These are phyloP conservation scores for Alloplasta piceator DNA, from an alignment of 2,888 invertebrate species.

Conservation along the genomic window DNA sequence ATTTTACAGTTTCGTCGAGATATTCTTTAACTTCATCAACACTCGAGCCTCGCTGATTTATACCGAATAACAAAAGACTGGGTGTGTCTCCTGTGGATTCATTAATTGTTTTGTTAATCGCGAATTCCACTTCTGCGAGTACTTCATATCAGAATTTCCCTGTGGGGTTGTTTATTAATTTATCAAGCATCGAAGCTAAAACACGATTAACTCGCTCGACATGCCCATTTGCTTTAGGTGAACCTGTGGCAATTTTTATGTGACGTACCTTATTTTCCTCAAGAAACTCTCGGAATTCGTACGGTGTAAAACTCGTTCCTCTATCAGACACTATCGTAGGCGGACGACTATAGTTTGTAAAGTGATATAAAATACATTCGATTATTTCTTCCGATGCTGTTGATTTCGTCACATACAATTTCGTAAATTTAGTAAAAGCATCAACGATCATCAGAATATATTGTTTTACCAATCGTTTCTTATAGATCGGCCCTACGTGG, in stretches of 20 bases:
- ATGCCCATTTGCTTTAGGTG: conserved; percentile 79
- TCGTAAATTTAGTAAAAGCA: conserved; percentile 68
- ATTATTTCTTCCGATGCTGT: conserved; percentile 75
- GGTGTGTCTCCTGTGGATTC: no score
- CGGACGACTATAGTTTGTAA: conserved; percentile 79
- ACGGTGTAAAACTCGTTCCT: conserved; percentile 78
- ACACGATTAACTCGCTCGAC: conserved; percentile 76
- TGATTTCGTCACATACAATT: conserved; percentile 74
- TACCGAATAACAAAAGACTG: no score
- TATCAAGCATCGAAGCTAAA: conserved; percentile 75
- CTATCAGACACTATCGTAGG: conserved; percentile 77
- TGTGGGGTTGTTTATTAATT: no score
- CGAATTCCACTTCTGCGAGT: no score
- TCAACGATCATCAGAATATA: conserved; percentile 57
- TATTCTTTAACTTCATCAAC: no score
- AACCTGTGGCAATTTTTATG: conserved; percentile 72
- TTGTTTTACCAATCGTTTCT: conserved; percentile 69
- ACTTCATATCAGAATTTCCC: no score
- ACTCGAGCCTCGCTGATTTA: no score
- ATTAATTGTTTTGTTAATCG: no score
- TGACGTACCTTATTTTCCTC: conserved; percentile 75
- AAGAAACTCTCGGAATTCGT: conserved; percentile 77
- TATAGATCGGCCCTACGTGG: conserved; percentile 76
- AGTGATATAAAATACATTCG: conserved; percentile 72
- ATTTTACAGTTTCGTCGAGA: no score